Evolutionary conservation across 2,113 vertebrate species (phyloP), one percentile per base, ranked within the genome.

Genomic region (Rhombomys opimus): DNA sequence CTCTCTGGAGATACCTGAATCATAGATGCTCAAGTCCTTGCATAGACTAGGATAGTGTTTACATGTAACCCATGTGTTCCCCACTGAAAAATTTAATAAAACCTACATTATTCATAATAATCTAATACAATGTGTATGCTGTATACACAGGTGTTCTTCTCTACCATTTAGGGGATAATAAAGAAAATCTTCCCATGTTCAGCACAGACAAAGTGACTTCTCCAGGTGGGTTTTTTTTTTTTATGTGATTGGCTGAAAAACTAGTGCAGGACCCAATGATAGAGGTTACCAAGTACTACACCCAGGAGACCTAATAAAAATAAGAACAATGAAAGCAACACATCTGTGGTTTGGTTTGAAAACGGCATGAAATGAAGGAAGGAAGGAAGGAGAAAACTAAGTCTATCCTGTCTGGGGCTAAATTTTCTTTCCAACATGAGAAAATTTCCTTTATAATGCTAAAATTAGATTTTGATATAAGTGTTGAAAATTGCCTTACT

Each of bases 381-480:
- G 59, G 1, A 18, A 22, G 2, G 0, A 18, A 4, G 27, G 27
- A 2, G 20, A 23, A 87, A 2, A 52, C 1, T 2, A 59, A 50
- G 41, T 10, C 88, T 15, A 30, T 0, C 18, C 18, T 18, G 1
- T 7, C 9, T n/a, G 1, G 72, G 57, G 35, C 35, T 41, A 3
- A 89, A 67, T 4, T 23, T 23, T 80, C 73, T 23, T 23, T 80
- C 73, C 82, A 87, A 59, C n/a, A 23, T 77, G 18, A 61, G 35
- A 84, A 25, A 75, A 18, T 80, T 41, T 57, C 13, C 22, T 86
- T 70, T 32, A 59, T 70, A 46, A 41, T 82, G 18, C 41, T 95
- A 73, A 92, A 87, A 85, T 68, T 80, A n/a, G 7, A 92, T 32
- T 76, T 94, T 78, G 59, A 27, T 61, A 1, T 70, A 94, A 57